Evolutionary conservation across 2,113 vertebrate species (phyloP), one percentile per base, ranked within the genome.

Genomic region (Mormoops blainvillei): DNA sequence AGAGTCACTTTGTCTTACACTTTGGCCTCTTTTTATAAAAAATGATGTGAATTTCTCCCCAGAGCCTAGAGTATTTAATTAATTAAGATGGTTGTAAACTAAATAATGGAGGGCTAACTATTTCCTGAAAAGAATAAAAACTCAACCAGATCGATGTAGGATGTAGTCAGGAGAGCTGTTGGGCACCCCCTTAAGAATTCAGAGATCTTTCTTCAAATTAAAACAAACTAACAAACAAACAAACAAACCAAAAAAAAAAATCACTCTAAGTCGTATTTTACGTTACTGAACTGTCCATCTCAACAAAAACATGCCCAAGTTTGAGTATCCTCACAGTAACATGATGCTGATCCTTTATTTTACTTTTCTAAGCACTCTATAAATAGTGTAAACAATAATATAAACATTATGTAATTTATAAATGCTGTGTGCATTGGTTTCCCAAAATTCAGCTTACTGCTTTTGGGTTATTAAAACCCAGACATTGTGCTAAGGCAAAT

Each of bases 51-150:
- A 78, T 96, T 81, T 97, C 91, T 97, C 84, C 93, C 81, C 80
- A 56, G 87, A 94, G 84, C 85, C 50, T 18, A 16, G 83, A 58
- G 87, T 78, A 83, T 45, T 93, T 98, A 95, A 98, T 94, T 97
- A 96, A 95, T 76, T 97, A 86, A 81, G 89, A 89, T 93, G 73
- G 33, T 78, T 91, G 54, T 92, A 88, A 84, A 92, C 95, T 92
- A 95, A 89, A 70, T 96, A 95, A 87, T 20, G 33, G 31, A 26
- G 0, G 3, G 33, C 36, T 78, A 26, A 93, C 58, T 82, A 86
- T 94, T 87, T n/a, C 31, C 71, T 33, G 73, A 7, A 68, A 43
- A 56, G 89, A 96, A 50, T 33, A 54, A 52, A 91, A 76, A 89
- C 87, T 89, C 85, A 94, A 56, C 93, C 31, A 38, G 88, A 84